Evolutionary conservation across 2,888 invertebrate genomes (phyloP).

Genomic region (Chrysolina haemoptera): DNA sequence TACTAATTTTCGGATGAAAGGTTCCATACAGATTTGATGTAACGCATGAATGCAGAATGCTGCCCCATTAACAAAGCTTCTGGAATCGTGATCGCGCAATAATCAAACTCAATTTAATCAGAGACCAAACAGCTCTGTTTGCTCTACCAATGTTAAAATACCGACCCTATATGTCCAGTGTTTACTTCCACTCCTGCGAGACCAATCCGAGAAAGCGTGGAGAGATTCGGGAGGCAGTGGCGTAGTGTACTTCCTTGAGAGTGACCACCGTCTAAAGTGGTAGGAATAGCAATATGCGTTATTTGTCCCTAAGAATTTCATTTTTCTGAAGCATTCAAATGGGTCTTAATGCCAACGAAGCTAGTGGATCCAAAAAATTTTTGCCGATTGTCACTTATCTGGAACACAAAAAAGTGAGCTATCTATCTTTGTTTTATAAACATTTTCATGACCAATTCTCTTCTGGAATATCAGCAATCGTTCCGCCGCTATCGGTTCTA

Average conservation of each 20-base stretch:
- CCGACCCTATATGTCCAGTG: conserved; percentile 64
- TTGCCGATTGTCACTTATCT: too few relatives aligned
- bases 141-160: conserved; percentile 63
- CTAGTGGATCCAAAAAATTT: too few relatives aligned
- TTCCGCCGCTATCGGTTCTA: too few relatives aligned
- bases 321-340: too few relatives aligned
- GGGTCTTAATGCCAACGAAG: too few relatives aligned
- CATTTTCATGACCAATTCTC: too few relatives aligned
- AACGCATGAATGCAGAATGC: conserved; percentile 42
- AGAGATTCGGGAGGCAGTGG: conserved; percentile 41
- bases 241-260: conserved; percentile 12
- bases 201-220: conserved; percentile 57
- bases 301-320: too few relatives aligned
- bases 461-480: too few relatives aligned
- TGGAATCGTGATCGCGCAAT: conserved; percentile 60
- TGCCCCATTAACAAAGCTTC: conserved; percentile 48
- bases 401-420: too few relatives aligned
- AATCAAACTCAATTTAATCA: conserved; percentile 64
- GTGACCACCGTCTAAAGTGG: too few relatives aligned
- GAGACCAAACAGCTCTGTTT: conserved; percentile 63
- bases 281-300: too few relatives aligned
- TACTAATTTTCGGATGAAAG: conserved; percentile 42
- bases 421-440: too few relatives aligned
- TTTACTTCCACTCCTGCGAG: conserved; percentile 62
- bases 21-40: conserved; percentile 43